phyloP scores from a whole-genome alignment of 2,888 invertebrate species.

The Ochropacha duplaris region DNA sequence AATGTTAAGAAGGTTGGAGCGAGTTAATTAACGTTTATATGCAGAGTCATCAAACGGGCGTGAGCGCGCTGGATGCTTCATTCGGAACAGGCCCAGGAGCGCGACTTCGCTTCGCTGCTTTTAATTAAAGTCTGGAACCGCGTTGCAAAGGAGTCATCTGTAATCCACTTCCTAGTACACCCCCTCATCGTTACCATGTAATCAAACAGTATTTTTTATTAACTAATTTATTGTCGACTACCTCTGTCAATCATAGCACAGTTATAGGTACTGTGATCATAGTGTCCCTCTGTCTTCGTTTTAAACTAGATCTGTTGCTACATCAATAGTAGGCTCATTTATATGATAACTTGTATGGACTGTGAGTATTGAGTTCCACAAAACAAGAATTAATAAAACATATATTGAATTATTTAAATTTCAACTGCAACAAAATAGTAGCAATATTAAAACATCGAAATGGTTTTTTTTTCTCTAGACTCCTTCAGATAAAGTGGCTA shows the following conservation, averaged over 20 bases:
- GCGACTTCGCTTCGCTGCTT: constrained; percentile 47
- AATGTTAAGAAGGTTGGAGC: constrained; percentile 50
- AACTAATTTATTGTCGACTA: too few relatives aligned
- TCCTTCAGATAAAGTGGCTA: constrained; percentile 16
- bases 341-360: too few relatives aligned
- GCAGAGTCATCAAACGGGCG: constrained; percentile 61
- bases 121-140: constrained; percentile 56
- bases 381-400: too few relatives aligned
- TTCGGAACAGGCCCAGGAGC: constrained; percentile 44
- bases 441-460: background rate
- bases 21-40: constrained; percentile 69
- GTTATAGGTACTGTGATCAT: too few relatives aligned
- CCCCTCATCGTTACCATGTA: constrained; percentile 18
- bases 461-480: constrained; percentile 9
- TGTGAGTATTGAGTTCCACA: too few relatives aligned
- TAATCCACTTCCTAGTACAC: constrained; percentile 34
- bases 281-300: too few relatives aligned
- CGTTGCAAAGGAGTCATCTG: constrained; percentile 41
- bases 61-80: constrained; percentile 33
- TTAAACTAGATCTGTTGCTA: too few relatives aligned
- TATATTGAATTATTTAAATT: too few relatives aligned
- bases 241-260: too few relatives aligned
- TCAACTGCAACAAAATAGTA: background rate
- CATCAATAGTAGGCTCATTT: too few relatives aligned
- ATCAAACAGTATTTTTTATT: constrained; percentile 21